Evolutionary conservation across 2,113 vertebrate genomes (phyloP).

Genomic region (Stigmatopora nigra): DNA sequence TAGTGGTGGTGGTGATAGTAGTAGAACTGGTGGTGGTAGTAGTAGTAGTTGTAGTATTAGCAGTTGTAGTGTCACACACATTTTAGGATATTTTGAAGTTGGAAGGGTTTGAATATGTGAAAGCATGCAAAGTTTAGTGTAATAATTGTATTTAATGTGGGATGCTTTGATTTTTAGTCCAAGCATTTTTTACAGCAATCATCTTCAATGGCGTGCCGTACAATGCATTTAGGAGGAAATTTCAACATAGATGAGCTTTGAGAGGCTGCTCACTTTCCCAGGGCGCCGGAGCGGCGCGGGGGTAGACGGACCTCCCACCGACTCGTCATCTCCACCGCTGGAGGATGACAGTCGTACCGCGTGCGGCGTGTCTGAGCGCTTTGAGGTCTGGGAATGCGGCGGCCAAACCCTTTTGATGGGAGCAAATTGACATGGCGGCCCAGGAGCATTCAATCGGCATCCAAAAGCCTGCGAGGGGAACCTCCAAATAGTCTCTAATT

Average conservation of each 20-base stretch:
- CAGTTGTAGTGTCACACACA: too few relatives aligned
- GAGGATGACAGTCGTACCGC: neutral
- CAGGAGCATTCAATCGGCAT: neutral
- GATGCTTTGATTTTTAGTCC: too few relatives aligned
- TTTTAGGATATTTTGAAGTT: too few relatives aligned
- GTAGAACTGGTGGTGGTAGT: too few relatives aligned
- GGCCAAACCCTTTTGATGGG: neutral
- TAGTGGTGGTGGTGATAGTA: too few relatives aligned
- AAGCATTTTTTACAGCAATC: too few relatives aligned
- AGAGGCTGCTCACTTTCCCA: neutral
- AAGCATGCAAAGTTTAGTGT: too few relatives aligned
- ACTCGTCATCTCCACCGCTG: neutral
- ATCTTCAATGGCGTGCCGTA: too few relatives aligned
- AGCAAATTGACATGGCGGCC: constrained; percentile 6
- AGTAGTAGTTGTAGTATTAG: too few relatives aligned
- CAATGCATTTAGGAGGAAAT: too few relatives aligned
- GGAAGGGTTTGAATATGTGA: too few relatives aligned
- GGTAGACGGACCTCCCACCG: constrained; percentile 1
- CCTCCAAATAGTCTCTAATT: constrained; percentile 3
- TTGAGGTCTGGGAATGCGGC: constrained; percentile 1
- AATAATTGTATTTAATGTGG: too few relatives aligned
- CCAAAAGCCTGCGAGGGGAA: neutral
- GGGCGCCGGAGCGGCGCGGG: neutral
- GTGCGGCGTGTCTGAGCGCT: constrained; percentile 2
- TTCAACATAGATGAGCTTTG: neutral